Evolutionary conservation across 1,140 invertebrate genomes (phyloP).

Genomic region (Zaprionus gabonicus): DNA sequence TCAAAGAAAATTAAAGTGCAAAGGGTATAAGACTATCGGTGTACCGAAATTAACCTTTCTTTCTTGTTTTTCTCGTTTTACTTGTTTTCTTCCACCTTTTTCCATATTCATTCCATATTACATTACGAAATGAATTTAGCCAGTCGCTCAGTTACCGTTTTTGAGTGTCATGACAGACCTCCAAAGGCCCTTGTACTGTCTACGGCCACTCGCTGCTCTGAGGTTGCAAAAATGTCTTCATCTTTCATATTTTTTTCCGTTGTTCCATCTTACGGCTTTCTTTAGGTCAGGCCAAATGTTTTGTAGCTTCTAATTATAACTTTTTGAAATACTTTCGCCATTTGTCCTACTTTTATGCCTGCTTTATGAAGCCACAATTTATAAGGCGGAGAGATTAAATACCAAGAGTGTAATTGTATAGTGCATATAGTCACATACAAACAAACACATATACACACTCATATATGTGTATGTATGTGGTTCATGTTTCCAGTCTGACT

Average conservation of each 20-base stretch:
- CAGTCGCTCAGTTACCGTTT: constrained; percentile 12
- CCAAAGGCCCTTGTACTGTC: constrained; percentile 8
- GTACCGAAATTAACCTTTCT: neutral
- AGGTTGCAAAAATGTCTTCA: constrained; percentile 23
- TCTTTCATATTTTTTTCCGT: neutral
- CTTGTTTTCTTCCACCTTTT: constrained; percentile 20
- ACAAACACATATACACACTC: neutral
- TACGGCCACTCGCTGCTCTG: neutral
- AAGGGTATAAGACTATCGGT: neutral
- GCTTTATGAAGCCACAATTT: constrained; percentile 9
- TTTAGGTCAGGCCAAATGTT: constrained; percentile 46
- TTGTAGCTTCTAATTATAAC: constrained; percentile 40
- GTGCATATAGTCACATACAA: neutral
- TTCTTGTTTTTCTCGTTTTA: constrained; percentile 30
- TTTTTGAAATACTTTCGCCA: constrained; percentile 53
- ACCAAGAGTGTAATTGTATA: constrained; percentile 3
- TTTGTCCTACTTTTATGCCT: constrained; percentile 60
- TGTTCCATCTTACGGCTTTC: constrained; percentile 25
- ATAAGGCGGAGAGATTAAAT: constrained; percentile 25
- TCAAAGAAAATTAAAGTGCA: no score
- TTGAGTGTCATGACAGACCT: constrained; percentile 40
- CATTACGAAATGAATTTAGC: constrained; percentile 72
- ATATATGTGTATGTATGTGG: neutral
- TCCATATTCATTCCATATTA: constrained; percentile 17
- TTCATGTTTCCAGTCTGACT: no score